Percentiles rank a stretch among this genome's conserved stretches.
Evolutionary conservation across 2,888 invertebrate genomes (phyloP).

Genomic region (Oxystoma pomonae): DNA sequence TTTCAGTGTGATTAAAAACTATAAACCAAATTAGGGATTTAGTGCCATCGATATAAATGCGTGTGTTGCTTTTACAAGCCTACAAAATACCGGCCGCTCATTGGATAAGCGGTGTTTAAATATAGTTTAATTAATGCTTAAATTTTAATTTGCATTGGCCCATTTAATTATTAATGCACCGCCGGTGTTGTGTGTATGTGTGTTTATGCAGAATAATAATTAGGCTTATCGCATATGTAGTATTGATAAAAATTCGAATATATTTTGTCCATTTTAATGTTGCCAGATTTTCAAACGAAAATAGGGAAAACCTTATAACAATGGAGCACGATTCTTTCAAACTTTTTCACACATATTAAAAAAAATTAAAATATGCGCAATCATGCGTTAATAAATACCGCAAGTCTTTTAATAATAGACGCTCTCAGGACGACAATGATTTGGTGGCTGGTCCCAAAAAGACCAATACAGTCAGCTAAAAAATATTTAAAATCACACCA

Average conservation of each 20-base stretch:
- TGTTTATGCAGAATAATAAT: background rate
- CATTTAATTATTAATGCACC: background rate
- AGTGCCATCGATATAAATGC: slow-evolving; percentile 2
- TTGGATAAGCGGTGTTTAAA: background rate
- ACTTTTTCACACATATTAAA: too few relatives aligned
- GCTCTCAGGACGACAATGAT: background rate
- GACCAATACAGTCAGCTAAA: too few relatives aligned
- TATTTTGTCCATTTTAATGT: too few relatives aligned
- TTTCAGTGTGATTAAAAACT: slow-evolving; percentile 23
- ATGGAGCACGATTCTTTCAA: too few relatives aligned
- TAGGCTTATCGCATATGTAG: background rate
- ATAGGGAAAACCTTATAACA: too few relatives aligned
- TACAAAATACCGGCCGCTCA: background rate
- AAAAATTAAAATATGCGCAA: slow-evolving; percentile 16
- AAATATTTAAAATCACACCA: too few relatives aligned
- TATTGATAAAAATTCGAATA: too few relatives aligned
- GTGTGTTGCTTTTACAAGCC: background rate
- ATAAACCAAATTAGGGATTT: slow-evolving; percentile 18
- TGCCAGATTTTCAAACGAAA: too few relatives aligned
- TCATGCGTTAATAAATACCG: slow-evolving; percentile 18
- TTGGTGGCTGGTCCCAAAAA: background rate
- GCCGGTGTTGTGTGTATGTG: too few relatives aligned
- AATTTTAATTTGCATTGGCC: background rate
- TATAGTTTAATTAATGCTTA: background rate
- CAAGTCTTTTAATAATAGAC: slow-evolving; percentile 3